phyloP scores from a whole-genome alignment of 2,113 vertebrate genomes.

The Strix aluco region DNA sequence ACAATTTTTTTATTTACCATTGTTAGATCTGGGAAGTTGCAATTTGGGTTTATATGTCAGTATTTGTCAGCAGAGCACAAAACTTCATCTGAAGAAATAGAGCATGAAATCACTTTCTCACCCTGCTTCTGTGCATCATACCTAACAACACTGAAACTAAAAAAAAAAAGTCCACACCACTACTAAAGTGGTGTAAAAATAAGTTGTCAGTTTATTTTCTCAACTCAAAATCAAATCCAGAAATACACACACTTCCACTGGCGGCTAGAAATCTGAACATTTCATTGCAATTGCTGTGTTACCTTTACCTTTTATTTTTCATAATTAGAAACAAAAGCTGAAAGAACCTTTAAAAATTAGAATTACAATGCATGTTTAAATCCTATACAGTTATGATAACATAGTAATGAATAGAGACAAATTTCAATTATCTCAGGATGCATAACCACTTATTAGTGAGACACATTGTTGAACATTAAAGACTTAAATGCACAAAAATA shows the following conservation, averaged over 20 bases:
- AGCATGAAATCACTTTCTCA: conserved; percentile 72
- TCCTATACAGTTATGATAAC: not conserved
- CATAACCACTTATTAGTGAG: not conserved
- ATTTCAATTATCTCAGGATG: not conserved
- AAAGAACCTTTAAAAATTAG: not conserved
- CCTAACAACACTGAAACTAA: conserved; percentile 51
- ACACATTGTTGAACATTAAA: not conserved
- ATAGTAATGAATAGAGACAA: not conserved
- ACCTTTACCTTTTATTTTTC: conserved; percentile 2
- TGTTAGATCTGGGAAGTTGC: conserved; percentile 9
- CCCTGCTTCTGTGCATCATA: conserved; percentile 52
- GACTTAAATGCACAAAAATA: conserved; percentile 3
- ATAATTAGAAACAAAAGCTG: not conserved
- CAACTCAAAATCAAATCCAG: conserved; percentile 48
- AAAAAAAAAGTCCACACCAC: conserved; percentile 6
- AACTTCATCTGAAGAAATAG: conserved; percentile 66
- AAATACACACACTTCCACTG: not conserved
- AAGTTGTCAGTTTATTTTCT: conserved; percentile 64
- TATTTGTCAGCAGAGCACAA: conserved; percentile 43
- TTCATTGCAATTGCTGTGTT: not conserved
- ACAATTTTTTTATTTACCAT: conserved; percentile 9
- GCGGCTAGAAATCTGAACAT: conserved; percentile 16
- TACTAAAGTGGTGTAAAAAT: conserved; percentile 59
- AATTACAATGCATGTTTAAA: not conserved
- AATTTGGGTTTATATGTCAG: conserved; percentile 32